Conservation (phyloP, 1,140 invertebrate species). For the Cataglyphis hispanica region DNA sequence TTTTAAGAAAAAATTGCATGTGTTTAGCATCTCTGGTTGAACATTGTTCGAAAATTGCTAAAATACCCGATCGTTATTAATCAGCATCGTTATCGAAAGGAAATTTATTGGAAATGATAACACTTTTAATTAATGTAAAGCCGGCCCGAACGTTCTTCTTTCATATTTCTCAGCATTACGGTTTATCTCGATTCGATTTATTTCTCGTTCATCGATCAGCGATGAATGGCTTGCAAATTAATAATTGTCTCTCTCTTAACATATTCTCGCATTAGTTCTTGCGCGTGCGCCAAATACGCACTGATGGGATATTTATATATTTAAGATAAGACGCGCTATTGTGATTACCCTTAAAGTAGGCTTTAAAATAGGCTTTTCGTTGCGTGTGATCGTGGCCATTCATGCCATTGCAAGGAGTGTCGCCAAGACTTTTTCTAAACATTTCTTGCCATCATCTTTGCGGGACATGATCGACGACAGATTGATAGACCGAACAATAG, state of each 20-base stretch:
- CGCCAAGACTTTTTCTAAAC: conserved; percentile 38
- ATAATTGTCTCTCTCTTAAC: conserved; percentile 6
- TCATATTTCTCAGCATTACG: neutral
- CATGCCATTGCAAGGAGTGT: conserved; percentile 43
- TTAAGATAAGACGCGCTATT: conserved; percentile 47
- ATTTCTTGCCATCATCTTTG: conserved; percentile 33
- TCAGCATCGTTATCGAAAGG: neutral
- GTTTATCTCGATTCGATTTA: conserved; percentile 1
- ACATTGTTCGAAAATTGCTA: neutral
- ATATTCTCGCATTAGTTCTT: neutral
- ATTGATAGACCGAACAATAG: conserved; percentile 14
- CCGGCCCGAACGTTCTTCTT: neutral
- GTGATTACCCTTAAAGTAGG: conserved; percentile 41
- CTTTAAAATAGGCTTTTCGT: conserved; percentile 27
- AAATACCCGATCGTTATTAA: neutral
- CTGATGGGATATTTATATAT: conserved; percentile 43
- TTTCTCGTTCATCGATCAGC: neutral
- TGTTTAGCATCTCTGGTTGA: neutral
- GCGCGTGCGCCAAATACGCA: neutral
- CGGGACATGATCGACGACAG: conserved; percentile 21
- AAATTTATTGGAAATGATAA: neutral
- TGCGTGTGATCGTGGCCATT: conserved; percentile 47
- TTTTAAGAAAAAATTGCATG: neutral
- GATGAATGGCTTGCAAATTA: neutral
- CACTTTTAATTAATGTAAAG: neutral